A percentile compares a stretch with the other conserved stretches of the same genome.
Evolutionary conservation across 2,797 vertebrate genomes (phyloP).

Genomic region (Parambassis ranga): DNA sequence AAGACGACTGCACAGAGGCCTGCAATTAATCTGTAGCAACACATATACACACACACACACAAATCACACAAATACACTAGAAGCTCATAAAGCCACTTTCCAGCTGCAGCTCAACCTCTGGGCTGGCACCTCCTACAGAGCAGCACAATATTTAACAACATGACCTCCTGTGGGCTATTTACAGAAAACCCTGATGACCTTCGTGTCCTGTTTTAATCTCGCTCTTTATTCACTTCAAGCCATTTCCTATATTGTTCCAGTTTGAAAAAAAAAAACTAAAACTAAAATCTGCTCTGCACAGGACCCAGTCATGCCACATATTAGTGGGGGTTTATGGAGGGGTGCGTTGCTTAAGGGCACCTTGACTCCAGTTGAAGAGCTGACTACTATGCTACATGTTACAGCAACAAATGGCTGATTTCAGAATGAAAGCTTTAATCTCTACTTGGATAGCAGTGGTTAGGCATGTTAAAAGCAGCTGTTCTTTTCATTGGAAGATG

Average conservation of each 20-base stretch:
- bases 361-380: background rate
- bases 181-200: background rate
- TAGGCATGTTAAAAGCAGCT: background rate
- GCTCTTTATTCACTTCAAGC: background rate
- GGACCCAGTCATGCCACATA: no score
- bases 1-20: background rate
- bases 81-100: background rate
- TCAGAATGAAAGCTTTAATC: background rate
- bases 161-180: background rate
- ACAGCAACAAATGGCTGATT: background rate
- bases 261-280: no score
- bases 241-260: background rate
- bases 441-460: background rate
- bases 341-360: background rate
- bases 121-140: background rate
- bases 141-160: background rate
- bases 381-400: background rate
- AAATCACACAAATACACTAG: no score
- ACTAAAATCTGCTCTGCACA: no score
- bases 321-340: background rate
- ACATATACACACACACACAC: background rate
- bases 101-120: background rate
- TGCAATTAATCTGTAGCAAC: conserved; percentile 1
- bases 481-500: background rate
- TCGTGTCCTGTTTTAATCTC: background rate